Percentiles rank a stretch among this genome's conserved stretches.
These are phyloP conservation scores for Zaprionus gabonicus DNA, from an alignment of 1,140 invertebrate genomes.

Conservation along the genomic window DNA sequence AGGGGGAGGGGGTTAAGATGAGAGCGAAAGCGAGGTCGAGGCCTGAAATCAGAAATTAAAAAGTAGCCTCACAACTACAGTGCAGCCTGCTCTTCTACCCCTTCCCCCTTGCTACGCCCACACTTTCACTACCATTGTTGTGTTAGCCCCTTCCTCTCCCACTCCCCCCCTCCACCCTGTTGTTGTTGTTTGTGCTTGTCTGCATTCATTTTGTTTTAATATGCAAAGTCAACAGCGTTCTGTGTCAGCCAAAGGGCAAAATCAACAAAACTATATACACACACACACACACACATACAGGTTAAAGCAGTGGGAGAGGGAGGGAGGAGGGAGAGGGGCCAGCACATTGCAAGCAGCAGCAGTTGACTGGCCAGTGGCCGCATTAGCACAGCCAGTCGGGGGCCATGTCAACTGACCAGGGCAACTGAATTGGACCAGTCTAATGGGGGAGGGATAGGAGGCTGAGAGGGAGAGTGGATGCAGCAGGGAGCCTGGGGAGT, in stretches of 20 bases:
- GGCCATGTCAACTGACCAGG: slow-evolving; percentile 57
- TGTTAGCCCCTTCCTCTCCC: neutral
- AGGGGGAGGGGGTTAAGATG: neutral
- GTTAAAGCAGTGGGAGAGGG: slow-evolving; percentile 4
- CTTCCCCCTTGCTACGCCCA: neutral
- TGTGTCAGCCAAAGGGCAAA: slow-evolving; percentile 77
- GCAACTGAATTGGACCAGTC: slow-evolving; percentile 55
- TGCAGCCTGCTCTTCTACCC: neutral
- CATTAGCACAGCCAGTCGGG: slow-evolving; percentile 52
- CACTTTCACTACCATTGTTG: slow-evolving; percentile 32
- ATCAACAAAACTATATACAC: slow-evolving; percentile 67
- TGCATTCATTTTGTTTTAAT: slow-evolving; percentile 81
- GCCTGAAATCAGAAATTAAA: slow-evolving; percentile 63
- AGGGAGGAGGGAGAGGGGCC: neutral
- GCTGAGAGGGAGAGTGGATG: neutral
- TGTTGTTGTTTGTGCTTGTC: slow-evolving; percentile 41
- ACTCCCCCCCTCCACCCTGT: neutral
- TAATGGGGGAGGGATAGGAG: slow-evolving; percentile 39
- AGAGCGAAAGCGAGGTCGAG: neutral
- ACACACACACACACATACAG: neutral
- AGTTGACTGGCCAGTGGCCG: slow-evolving; percentile 64
- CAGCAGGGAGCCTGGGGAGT: neutral
- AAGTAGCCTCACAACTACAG: slow-evolving; percentile 71
- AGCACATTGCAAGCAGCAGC: neutral
- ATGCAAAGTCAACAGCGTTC: slow-evolving; percentile 79